Evolutionary conservation across 2,113 vertebrate genomes (phyloP).

Genomic region (Pseudorectes ferrugineus): DNA sequence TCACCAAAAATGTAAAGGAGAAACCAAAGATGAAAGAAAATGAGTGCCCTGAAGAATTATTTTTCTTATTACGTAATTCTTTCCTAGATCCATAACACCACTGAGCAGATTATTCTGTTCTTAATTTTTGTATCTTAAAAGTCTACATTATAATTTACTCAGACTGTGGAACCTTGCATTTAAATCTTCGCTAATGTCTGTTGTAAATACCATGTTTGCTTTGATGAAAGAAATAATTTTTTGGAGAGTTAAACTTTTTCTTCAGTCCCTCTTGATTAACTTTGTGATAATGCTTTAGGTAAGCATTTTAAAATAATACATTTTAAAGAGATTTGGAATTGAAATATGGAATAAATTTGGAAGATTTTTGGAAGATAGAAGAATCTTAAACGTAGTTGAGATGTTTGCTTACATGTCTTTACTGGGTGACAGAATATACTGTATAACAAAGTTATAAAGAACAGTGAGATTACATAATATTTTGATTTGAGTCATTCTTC

Average conservation of each 20-base stretch:
- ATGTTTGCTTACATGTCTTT: background rate
- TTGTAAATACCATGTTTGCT: background rate
- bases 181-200: background rate
- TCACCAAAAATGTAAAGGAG: background rate
- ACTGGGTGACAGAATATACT: background rate
- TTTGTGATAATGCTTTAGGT: background rate
- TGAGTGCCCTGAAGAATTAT: background rate
- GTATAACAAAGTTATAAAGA: background rate
- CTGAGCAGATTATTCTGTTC: background rate
- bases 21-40: background rate
- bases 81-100: background rate
- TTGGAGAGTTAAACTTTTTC: background rate
- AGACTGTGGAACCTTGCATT: background rate
- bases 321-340: background rate
- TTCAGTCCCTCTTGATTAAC: background rate
- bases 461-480: background rate
- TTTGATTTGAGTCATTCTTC: background rate
- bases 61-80: background rate
- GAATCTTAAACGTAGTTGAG: background rate
- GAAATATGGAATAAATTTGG: background rate
- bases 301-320: background rate
- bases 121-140: background rate
- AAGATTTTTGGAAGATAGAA: background rate
- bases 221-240: background rate
- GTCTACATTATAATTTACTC: background rate